phyloP scores from a whole-genome alignment of 2,113 vertebrate genomes.

The Epinephelus cyanopodus region DNA sequence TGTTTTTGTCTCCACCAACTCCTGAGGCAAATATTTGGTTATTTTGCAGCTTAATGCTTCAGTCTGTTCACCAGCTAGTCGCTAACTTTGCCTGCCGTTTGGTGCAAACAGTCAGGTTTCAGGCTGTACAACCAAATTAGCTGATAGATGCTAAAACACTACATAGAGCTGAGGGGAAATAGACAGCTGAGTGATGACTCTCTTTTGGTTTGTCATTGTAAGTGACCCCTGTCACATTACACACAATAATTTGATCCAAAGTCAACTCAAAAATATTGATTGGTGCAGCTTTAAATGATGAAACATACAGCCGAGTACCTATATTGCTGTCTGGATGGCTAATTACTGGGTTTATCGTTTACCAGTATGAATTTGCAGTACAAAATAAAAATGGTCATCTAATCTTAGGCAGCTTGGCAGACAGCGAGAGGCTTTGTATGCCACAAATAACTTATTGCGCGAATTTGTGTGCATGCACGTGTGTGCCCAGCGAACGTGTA shows the following conservation, averaged over 20 bases:
- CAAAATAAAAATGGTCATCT: not conserved
- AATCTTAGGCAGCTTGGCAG: slow-evolving; percentile 3
- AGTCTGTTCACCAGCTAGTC: not conserved
- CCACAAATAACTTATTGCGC: slow-evolving; percentile 4
- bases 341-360: not conserved
- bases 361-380: not conserved
- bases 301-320: not conserved
- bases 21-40: not conserved
- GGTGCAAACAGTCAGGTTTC: not conserved
- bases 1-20: not conserved
- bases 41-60: not conserved
- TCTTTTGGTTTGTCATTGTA: not conserved
- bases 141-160: not conserved
- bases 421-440: slow-evolving; percentile 12
- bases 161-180: not conserved
- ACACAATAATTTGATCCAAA: not conserved
- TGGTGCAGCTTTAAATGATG: not conserved
- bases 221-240: not conserved
- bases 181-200: not conserved
- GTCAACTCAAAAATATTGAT: not conserved
- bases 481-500: not conserved
- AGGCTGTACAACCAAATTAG: not conserved
- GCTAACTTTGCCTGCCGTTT: too few species aligned
- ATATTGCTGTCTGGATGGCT: not conserved
- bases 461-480: not conserved